phyloP scores from a whole-genome alignment of 2,797 vertebrate species.

The Hippopotamyrus pictus region DNA sequence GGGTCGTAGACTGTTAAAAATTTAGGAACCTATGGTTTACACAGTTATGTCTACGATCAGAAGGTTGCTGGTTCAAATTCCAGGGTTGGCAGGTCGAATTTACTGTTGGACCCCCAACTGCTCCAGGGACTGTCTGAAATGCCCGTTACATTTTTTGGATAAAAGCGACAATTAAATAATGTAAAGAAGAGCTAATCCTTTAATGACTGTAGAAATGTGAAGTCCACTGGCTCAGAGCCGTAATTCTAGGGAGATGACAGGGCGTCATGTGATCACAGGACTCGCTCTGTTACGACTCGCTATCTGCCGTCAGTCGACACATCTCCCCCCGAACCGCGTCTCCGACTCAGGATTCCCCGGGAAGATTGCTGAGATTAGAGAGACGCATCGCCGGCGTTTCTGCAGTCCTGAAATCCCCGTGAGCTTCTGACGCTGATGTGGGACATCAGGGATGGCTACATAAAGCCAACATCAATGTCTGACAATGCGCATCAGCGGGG shows the following conservation, averaged over 20 bases:
- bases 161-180: neutral
- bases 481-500: neutral
- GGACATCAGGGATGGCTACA: neutral
- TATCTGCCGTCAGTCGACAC: neutral
- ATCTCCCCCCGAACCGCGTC: neutral
- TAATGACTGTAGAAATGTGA: neutral
- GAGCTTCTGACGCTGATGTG: neutral
- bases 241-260: neutral
- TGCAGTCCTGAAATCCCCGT: neutral
- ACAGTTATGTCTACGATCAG: neutral
- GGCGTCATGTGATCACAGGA: neutral
- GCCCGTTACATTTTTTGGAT: neutral
- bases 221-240: neutral
- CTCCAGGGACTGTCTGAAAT: neutral
- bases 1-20: neutral
- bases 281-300: neutral
- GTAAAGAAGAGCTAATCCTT: neutral
- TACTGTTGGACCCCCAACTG: neutral
- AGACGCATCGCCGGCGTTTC: neutral
- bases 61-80: neutral
- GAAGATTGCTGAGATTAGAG: neutral
- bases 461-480: neutral
- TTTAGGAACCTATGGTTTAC: neutral
- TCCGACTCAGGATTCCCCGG: neutral
- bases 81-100: neutral